A percentile compares a stretch with the other conserved stretches of the same genome.
phyloP scores from a whole-genome alignment of 2,113 vertebrate species.

The Pedetes capensis region DNA sequence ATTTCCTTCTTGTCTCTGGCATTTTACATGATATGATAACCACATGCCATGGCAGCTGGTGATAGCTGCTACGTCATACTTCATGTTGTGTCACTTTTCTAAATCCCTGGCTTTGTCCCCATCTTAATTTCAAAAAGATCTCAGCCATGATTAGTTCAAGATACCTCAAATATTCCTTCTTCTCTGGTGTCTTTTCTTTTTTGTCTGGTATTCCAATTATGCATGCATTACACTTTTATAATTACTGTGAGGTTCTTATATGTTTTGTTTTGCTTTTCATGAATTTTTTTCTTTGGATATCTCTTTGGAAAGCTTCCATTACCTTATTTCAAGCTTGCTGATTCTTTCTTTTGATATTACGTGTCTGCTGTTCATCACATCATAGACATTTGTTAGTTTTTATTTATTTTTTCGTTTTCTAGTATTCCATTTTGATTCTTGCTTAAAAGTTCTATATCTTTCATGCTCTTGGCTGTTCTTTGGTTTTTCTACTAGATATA shows the following conservation, averaged over 20 bases:
- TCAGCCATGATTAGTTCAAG: neutral
- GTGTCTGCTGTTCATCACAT: neutral
- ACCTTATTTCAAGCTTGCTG: neutral
- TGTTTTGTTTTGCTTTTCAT: neutral
- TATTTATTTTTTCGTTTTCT: neutral
- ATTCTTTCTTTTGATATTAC: neutral
- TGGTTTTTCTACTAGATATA: neutral
- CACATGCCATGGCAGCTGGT: too few relatives aligned
- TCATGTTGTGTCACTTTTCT: too few relatives aligned
- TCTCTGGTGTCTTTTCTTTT: neutral
- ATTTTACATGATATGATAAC: neutral
- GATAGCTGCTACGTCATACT: too few relatives aligned
- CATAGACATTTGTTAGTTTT: neutral
- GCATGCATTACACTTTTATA: neutral
- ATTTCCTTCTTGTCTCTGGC: neutral
- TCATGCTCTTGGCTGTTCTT: neutral
- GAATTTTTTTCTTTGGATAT: neutral
- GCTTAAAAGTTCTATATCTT: neutral
- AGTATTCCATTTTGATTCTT: neutral
- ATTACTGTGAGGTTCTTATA: neutral
- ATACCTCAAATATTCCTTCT: neutral
- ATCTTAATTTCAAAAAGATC: neutral
- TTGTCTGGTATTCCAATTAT: neutral
- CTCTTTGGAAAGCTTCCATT: neutral
- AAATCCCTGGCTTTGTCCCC: neutral